A percentile compares a stretch with the other conserved stretches of the same genome.
Evolutionary conservation across 1,140 invertebrate genomes (phyloP).

Genomic region (Hermetia illucens): DNA sequence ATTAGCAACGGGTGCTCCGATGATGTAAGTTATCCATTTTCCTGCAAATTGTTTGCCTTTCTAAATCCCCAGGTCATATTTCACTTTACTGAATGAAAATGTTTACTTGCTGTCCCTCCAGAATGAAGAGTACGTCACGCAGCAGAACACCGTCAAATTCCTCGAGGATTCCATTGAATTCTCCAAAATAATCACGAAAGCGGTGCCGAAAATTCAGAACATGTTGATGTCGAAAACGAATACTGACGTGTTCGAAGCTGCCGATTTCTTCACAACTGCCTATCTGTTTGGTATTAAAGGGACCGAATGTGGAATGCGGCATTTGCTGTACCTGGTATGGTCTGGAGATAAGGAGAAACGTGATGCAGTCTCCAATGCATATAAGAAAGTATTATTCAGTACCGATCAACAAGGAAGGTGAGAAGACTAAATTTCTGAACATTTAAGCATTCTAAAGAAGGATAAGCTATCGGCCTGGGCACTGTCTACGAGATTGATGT

Average conservation of each 20-base stretch:
- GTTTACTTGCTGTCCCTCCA: conserved; percentile 7
- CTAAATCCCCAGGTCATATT: too few species aligned
- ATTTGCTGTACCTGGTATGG: conserved; percentile 65
- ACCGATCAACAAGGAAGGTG: conserved; percentile 18
- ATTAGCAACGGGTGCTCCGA: conserved; percentile 17
- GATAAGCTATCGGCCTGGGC: too few species aligned
- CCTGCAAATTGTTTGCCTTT: too few species aligned
- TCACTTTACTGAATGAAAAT: not conserved
- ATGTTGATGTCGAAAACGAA: conserved; percentile 58
- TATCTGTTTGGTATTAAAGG: conserved; percentile 62
- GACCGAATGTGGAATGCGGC: conserved; percentile 50
- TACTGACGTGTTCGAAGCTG: conserved; percentile 68
- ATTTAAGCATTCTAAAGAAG: not conserved
- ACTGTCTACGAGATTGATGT: too few species aligned
- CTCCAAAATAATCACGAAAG: conserved; percentile 46
- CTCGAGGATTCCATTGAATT: conserved; percentile 51
- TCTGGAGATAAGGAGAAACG: conserved; percentile 40
- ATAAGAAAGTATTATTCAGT: conserved; percentile 28
- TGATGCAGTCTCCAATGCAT: conserved; percentile 39
- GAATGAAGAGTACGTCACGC: conserved; percentile 30
- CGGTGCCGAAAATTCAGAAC: conserved; percentile 53
- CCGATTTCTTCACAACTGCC: conserved; percentile 69
- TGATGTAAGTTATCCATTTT: conserved; percentile 22
- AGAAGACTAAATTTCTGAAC: conserved; percentile 1
- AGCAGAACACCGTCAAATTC: conserved; percentile 37